A percentile compares a stretch with the other conserved stretches of the same genome.
phyloP scores from a whole-genome alignment of 2,797 vertebrate species.

The Selene dorsalis region DNA sequence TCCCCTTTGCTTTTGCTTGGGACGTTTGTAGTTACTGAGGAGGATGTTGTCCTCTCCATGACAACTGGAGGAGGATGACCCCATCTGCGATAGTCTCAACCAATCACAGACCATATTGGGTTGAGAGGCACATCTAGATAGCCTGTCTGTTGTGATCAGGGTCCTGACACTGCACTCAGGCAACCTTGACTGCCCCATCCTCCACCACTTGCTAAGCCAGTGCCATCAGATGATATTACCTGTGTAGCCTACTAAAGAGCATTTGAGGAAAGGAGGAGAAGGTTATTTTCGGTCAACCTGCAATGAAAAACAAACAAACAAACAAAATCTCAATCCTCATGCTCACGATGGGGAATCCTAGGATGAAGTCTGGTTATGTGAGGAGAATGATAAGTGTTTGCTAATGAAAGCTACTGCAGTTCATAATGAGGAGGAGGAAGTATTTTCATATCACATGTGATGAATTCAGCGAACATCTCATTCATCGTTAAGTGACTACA shows the following conservation, averaged over 20 bases:
- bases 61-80: slow-evolving; percentile 48
- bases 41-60: slow-evolving; percentile 47
- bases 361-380: slow-evolving; percentile 2
- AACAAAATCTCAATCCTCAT: not conserved
- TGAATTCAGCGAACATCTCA: not conserved
- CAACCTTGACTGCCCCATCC: slow-evolving; percentile 62
- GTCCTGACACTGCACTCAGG: slow-evolving; percentile 50
- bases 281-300: slow-evolving; percentile 11
- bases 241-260: not conserved
- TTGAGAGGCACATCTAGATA: slow-evolving; percentile 56
- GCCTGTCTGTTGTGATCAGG: slow-evolving; percentile 68
- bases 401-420: slow-evolving; percentile 13
- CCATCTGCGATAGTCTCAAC: slow-evolving; percentile 41
- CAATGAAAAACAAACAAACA: not conserved
- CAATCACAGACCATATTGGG: slow-evolving; percentile 53
- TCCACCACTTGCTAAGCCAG: slow-evolving; percentile 41
- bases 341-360: not conserved
- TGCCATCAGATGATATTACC: slow-evolving; percentile 40
- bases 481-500: not conserved
- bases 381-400: slow-evolving; percentile 15
- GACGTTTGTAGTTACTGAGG: slow-evolving; percentile 23
- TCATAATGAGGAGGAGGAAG: not conserved
- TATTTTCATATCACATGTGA: too few species aligned
- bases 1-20: slow-evolving; percentile 5
- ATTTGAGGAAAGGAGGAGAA: not conserved